Evolutionary conservation across 2,113 vertebrate species (phyloP).

Genomic region (Albula glossodonta): DNA sequence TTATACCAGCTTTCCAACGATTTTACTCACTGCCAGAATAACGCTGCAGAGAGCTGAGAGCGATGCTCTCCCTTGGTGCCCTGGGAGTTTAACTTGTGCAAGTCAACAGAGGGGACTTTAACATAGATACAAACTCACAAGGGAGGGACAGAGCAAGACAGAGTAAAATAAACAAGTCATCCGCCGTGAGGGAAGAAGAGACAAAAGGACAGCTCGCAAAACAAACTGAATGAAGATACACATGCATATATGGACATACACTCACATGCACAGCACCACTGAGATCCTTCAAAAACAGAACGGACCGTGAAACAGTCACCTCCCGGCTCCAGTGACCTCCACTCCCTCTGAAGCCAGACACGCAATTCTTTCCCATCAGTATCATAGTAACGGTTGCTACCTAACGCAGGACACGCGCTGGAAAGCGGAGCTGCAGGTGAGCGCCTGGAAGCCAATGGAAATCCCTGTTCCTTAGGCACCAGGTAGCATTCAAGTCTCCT

Average conservation of each 20-base stretch:
- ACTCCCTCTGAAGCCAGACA: neutral
- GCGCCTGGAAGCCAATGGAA: constrained; percentile 27
- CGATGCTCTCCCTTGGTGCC: too few species aligned
- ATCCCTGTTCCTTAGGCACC: neutral
- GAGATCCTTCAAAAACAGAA: neutral
- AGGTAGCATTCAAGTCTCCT: neutral
- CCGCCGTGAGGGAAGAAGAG: neutral
- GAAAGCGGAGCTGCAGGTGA: constrained; percentile 26
- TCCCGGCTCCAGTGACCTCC: neutral
- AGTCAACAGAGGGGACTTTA: neutral
- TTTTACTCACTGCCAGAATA: too few species aligned
- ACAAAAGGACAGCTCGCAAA: neutral
- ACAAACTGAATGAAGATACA: neutral
- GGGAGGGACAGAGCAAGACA: neutral
- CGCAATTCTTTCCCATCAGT: neutral
- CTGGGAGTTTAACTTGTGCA: neutral
- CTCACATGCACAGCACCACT: neutral
- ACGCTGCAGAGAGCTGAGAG: neutral
- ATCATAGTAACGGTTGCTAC: constrained; percentile 46
- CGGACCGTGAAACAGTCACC: neutral
- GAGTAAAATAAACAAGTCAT: neutral
- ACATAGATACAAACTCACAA: neutral
- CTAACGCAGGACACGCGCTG: constrained; percentile 25
- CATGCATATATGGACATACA: neutral
- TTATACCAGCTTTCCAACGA: too few species aligned